Percentiles rank a stretch among this genome's conserved stretches.
These are phyloP conservation scores for Bombyx mandarina DNA, from an alignment of 1,140 invertebrate genomes.

Conservation along the genomic window DNA sequence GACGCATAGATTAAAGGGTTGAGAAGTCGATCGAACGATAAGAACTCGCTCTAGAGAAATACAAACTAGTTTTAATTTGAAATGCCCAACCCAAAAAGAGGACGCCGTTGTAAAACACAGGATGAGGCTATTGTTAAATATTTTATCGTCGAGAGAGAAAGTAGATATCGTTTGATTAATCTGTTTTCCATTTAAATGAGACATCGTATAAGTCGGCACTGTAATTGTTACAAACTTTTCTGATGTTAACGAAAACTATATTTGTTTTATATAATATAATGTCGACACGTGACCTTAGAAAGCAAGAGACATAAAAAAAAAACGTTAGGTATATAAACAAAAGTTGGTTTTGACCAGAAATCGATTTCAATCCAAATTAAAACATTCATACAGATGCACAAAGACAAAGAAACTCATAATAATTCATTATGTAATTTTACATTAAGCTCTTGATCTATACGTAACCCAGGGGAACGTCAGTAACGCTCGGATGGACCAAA, in stretches of 20 bases:
- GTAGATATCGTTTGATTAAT: slow-evolving; percentile 56
- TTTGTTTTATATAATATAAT: neutral
- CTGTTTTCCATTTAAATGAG: slow-evolving; percentile 54
- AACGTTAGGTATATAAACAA: neutral
- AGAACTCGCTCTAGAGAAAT: slow-evolving; percentile 41
- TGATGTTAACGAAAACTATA: neutral
- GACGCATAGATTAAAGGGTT: slow-evolving; percentile 54
- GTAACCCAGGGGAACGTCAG: no score
- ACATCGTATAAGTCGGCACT: slow-evolving; percentile 43
- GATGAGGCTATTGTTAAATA: slow-evolving; percentile 49
- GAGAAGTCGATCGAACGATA: slow-evolving; percentile 52
- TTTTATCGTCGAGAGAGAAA: slow-evolving; percentile 47
- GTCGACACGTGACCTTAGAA: neutral
- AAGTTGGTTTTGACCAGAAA: neutral
- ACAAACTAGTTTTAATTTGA: slow-evolving; percentile 43
- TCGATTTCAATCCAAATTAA: no score
- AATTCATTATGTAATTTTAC: no score
- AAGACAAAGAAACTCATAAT: no score
- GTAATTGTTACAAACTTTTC: slow-evolving; percentile 47
- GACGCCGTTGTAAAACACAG: slow-evolving; percentile 39
- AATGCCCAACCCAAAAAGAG: slow-evolving; percentile 35
- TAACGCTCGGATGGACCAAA: neutral
- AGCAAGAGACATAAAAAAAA: neutral
- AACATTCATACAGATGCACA: no score
- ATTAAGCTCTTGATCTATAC: no score